Evolutionary conservation across 2,113 vertebrate genomes (phyloP), one percentile per base, ranked within the genome.

Genomic region (Sorex fumeus): DNA sequence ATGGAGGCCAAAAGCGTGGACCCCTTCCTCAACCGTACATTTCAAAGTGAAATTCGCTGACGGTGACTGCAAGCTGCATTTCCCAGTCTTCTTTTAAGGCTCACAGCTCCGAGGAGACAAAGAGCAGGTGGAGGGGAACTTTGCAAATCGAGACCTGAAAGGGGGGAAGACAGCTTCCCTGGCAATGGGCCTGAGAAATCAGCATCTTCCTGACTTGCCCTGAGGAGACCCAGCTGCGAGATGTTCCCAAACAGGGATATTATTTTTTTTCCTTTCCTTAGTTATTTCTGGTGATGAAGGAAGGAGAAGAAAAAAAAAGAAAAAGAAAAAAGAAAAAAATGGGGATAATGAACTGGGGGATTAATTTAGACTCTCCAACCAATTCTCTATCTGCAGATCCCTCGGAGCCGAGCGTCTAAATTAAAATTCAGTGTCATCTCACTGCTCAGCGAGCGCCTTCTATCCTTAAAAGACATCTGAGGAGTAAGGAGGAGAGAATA

Each of bases 351-450:
- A 96, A 94, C 82, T 77, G 57, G 53, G 94, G 76, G 92, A 94
- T 93, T 92, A 95, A 97, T 96, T 97, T 96, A 96, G 88, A 95
- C 86, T 93, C 92, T 91, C 50, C 72, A 94, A 88, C 95, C 85
- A 93, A 95, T 87, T 88, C 90, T 90, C 95, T 95, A 96, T 88
- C 95, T 87, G 91, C 88, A 92, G 95, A 93, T 28, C 85, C 83
- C 79, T 83, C 47, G 86, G 93, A 93, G 90, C 82, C 67, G 27
- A 90, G 93, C 13, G 83, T 94, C 86, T 96, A 93, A 91, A 95
- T 95, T 96, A 95, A 95, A 95, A 91, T 84, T 86, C 86, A 88
- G 72, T 64, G 6, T 93, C 94, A 94, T 95, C 94, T 93, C 91
- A 75, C 94, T 91, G 34, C 66, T 93, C 57, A 47, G 92, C 91